Evolutionary conservation across 2,888 invertebrate genomes (phyloP), one percentile per base, ranked within the genome.

Genomic region (Dicycla oo): DNA sequence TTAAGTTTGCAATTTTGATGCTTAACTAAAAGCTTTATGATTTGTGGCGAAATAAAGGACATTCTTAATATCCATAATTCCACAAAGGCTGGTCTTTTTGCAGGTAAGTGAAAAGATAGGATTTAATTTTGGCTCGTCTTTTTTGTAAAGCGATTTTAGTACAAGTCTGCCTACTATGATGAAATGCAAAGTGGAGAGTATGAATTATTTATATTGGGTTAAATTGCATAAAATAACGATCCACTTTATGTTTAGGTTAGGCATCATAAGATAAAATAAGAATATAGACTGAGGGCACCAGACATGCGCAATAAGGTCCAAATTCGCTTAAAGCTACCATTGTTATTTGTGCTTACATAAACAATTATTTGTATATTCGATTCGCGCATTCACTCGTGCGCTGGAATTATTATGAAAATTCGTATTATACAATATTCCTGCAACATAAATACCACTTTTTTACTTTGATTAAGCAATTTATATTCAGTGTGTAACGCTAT

Each of bases 381-480:
- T 80, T 71, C 65, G 80, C 72, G 70, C 64, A 63, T 65, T 75
- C 54, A 56, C 47, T 43, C 58, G 47, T 63, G 57, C n/a, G 57
- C 62, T 74, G 76, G 69, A 34, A 67, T 60, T 67, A 64, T 79
- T 75, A 73, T 62, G 60, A 79, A 77, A 76, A 62, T 75, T 60
- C 57, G 51, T 26, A 20, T 69, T 62, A n/a, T 74, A 63, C 43
- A 67, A 60, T 82, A 54, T 80, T 69, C 53, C 80, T 76, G 56
- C 75, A 45, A 78, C 85, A 77, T 76, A 43, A 64, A 73, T 62
- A 38, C 51, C 0, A 4, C 38, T 67, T 73, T 74, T 63, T 69
- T 65, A 61, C 40, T 65, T 72, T 71, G 65, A 83, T 66, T 77
- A 64, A 84, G 68, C 69, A 79, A 75, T 82, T 85, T 77, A 66